Base-by-base conservation (phyloP, 1,140 invertebrate species). In the Drosophila pectinifera region DNA sequence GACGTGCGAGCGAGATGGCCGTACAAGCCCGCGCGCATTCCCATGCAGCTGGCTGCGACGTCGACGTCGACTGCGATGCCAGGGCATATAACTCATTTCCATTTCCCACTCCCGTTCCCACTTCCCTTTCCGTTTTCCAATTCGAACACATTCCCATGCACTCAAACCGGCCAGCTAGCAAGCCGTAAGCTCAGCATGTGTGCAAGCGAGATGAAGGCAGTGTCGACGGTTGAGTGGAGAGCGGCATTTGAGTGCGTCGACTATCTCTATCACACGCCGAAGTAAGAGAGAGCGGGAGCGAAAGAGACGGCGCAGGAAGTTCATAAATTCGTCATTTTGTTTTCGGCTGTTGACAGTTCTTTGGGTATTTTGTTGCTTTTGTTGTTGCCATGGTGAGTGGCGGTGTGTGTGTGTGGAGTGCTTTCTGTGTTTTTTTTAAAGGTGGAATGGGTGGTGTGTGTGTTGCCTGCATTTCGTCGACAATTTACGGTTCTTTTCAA, bases 281-380 rank as follows among this genome's bases (percentile, higher is more conserved):
- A 6, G 10, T 24, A 28, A 31, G 28, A 24, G 58, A 14, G 24
- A 63, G 57, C 43, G 57, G 3, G 54, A 42, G 59, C 18, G 26
- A 58, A 16, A 67, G 63, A 67, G 70, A 78, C 53, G 69, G 63
- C 80, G 57, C 70, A 69, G 79, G 78, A 74, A 90, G 80, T 85
- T 90, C 84, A 91, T 91, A 90, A 91, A 91, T 91, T 91, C 90
- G 82, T 91, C 90, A 91, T 91, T 91, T 91, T 91, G 90, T 91
- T 91, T 91, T 91, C 36, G 56, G 59, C 73, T 88, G 90, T 84
- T 91, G 90, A 91, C 90, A 91, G 89, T 90, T 79, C 74, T 68
- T 63, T 51, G 73, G 36, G n/a, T 38, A 36, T 53, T 59, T 69
- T 73, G 62, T 67, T 81, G 73, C 68, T 85, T 64, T 67, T 78